phyloP scores from a whole-genome alignment of 1,140 invertebrate species.

The Melitaea cinxia region DNA sequence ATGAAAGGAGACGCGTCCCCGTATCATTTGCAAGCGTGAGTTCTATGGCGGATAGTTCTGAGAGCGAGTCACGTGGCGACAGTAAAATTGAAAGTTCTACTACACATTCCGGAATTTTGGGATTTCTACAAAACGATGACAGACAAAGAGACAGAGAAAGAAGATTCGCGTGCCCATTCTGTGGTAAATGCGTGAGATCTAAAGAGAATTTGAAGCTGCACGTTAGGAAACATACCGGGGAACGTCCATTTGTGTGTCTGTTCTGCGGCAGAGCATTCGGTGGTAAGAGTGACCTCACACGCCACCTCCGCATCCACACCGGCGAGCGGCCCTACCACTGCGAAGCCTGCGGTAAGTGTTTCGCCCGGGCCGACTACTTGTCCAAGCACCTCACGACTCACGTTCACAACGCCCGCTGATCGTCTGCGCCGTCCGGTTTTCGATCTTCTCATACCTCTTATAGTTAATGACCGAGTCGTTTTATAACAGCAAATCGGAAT shows the following conservation, averaged over 20 bases:
- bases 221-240: conserved; percentile 93
- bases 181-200: conserved; percentile 93
- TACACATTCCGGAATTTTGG: conserved; percentile 84
- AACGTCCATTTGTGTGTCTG: conserved; percentile 92
- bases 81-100: conserved; percentile 65
- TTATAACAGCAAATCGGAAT: conserved; percentile 73
- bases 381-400: conserved; percentile 95
- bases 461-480: conserved; percentile 70
- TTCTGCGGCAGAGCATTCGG: conserved; percentile 94
- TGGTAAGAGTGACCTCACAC: conserved; percentile 92
- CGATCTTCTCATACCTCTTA: conserved; percentile 66
- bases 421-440: conserved; percentile 61
- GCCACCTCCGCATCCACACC: conserved; percentile 92
- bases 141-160: conserved; percentile 85
- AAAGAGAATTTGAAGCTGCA: conserved; percentile 94
- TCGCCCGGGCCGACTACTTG: conserved; percentile 93
- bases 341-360: conserved; percentile 95
- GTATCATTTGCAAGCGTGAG: conserved; percentile 78
- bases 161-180: conserved; percentile 92
- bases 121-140: conserved; percentile 85
- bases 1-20: conserved; percentile 61
- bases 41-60: conserved; percentile 78
- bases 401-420: conserved; percentile 86
- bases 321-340: conserved; percentile 94
- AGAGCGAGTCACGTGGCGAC: conserved; percentile 70